Percentiles rank a stretch among this genome's conserved stretches.
Evolutionary conservation across 1,140 invertebrate genomes (phyloP).

Genomic region (Zaprionus capensis): DNA sequence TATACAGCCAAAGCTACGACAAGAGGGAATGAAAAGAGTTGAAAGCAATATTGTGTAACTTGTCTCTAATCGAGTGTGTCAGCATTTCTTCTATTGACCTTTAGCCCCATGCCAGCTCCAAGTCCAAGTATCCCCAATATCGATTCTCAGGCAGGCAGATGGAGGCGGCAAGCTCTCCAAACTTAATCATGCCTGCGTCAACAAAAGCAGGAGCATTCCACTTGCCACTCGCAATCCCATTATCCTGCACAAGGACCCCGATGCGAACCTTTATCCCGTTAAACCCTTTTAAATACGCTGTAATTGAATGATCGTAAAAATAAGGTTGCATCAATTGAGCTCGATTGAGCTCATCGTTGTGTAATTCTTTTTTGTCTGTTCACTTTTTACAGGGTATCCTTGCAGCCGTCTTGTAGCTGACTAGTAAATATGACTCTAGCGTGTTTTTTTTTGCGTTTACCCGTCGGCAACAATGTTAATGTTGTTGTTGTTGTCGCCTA

Average conservation of each 20-base stretch:
- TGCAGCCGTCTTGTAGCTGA: not conserved
- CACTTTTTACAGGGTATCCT: not conserved
- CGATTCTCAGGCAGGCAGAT: conserved; percentile 14
- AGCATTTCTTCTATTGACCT: conserved; percentile 42
- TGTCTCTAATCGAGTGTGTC: conserved; percentile 35
- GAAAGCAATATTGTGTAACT: conserved; percentile 5
- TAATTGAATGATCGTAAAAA: not conserved
- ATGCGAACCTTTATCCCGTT: conserved; percentile 25
- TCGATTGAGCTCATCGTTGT: not conserved
- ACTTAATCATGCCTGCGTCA: conserved; percentile 48
- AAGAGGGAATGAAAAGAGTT: not conserved
- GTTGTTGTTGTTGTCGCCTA: conserved; percentile 21
- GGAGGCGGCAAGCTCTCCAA: conserved; percentile 30
- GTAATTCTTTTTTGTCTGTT: not conserved
- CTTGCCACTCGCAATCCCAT: conserved; percentile 13
- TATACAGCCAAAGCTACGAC: not conserved
- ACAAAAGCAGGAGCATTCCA: conserved; percentile 27
- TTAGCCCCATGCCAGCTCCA: conserved; percentile 27
- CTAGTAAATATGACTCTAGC: not conserved
- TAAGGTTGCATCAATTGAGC: not conserved
- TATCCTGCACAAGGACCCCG: conserved; percentile 11
- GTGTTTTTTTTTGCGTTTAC: conserved; percentile 35
- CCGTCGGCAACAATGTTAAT: conserved; percentile 29
- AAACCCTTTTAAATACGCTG: conserved; percentile 41
- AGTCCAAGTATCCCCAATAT: conserved; percentile 7